Evolutionary conservation across 2,797 vertebrate species (phyloP).

Genomic region (Pseudochirops cupreus): DNA sequence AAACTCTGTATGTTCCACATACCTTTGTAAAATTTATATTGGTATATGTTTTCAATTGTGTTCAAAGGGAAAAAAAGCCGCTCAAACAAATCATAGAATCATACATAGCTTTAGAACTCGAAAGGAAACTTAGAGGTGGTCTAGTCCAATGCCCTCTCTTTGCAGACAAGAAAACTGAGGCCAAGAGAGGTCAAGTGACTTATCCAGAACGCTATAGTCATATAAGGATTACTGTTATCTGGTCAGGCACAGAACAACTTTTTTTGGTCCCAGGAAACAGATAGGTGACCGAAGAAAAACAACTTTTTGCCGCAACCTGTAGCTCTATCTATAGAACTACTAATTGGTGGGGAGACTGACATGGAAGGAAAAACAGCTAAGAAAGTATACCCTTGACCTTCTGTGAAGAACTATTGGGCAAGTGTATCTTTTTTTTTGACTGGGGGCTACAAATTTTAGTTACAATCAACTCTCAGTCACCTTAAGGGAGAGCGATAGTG

Average conservation of each 20-base stretch:
- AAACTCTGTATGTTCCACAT: neutral
- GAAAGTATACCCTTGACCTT: neutral
- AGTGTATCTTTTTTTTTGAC: neutral
- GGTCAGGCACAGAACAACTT: neutral
- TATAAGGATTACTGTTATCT: neutral
- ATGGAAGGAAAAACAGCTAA: neutral
- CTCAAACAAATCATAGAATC: neutral
- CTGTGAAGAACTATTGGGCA: neutral
- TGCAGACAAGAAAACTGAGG: neutral
- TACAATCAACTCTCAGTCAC: neutral
- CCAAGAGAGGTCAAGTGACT: neutral
- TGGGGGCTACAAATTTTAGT: neutral
- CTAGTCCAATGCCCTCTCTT: neutral
- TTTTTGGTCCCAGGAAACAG: neutral
- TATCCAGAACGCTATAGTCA: neutral
- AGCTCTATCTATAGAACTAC: neutral
- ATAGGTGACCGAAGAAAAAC: neutral
- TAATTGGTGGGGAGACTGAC: neutral
- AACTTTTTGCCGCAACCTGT: neutral
- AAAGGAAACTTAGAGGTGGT: neutral
- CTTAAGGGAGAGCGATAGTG: neutral
- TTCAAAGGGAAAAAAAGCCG: neutral
- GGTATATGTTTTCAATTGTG: neutral
- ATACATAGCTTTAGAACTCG: neutral
- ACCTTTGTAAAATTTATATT: neutral